Evolutionary conservation across 2,888 invertebrate genomes (phyloP).

Genomic region (Eumacrocentrus americanus): DNA sequence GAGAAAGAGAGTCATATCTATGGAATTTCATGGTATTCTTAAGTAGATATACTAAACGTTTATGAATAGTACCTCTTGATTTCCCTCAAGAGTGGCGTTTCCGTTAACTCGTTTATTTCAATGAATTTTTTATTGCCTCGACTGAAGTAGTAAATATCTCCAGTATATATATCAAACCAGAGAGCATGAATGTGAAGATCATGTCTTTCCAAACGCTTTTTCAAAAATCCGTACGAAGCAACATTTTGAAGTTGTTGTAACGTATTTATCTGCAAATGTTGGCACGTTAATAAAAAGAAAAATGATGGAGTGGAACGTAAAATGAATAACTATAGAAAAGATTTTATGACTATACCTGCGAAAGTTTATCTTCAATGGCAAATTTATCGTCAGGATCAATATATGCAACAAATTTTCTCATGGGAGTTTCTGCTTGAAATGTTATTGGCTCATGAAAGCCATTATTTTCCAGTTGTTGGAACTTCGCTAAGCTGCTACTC

Average conservation of each 20-base stretch:
- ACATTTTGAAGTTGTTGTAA: constrained; percentile 92
- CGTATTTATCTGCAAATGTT: constrained; percentile 84
- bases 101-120: constrained; percentile 82
- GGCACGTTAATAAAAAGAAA: constrained; percentile 39
- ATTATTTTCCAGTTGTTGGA: constrained; percentile 71
- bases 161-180: constrained; percentile 98
- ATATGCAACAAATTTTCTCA: constrained; percentile 88
- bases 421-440: constrained; percentile 86
- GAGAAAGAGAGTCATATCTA: too few relatives aligned
- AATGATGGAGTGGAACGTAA: neutral
- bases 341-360: constrained; percentile 70
- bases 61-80: constrained; percentile 80
- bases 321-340: neutral
- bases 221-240: constrained; percentile 89
- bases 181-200: constrained; percentile 90
- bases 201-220: constrained; percentile 78
- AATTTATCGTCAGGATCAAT: constrained; percentile 93
- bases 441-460: constrained; percentile 75
- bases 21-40: neutral
- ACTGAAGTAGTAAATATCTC: constrained; percentile 94
- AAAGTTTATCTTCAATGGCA: constrained; percentile 87
- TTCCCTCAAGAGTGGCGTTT: constrained; percentile 77
- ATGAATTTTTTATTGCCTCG: constrained; percentile 84
- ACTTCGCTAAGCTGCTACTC: constrained; percentile 80
- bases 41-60: constrained; percentile 16